A percentile compares a stretch with the other conserved stretches of the same genome.
phyloP scores from a whole-genome alignment of 2,797 vertebrate species.

The Anisognathus igniventris region DNA sequence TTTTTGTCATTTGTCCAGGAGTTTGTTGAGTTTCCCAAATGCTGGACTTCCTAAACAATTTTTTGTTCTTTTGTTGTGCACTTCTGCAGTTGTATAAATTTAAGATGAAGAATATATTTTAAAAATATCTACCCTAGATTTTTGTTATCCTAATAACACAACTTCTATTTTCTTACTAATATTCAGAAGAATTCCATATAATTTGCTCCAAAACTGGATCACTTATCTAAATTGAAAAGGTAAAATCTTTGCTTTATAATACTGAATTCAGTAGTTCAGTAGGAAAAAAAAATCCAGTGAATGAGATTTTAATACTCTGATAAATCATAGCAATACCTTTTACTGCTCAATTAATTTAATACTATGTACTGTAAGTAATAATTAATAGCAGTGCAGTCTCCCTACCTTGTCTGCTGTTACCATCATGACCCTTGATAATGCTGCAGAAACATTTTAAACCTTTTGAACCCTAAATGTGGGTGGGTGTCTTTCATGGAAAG shows the following conservation, averaged over 20 bases:
- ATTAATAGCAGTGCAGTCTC: not conserved
- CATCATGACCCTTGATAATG: not conserved
- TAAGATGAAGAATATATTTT: not conserved
- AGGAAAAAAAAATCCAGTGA: not conserved
- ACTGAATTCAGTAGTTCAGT: not conserved
- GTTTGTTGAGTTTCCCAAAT: not conserved
- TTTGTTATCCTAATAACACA: not conserved
- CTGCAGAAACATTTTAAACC: not conserved
- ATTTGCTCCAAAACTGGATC: not conserved
- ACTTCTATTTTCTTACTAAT: not conserved
- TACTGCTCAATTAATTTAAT: conserved; percentile 28
- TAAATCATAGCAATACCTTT: conserved; percentile 23
- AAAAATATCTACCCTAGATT: not conserved
- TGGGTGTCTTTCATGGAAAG: not conserved
- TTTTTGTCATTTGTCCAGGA: not conserved
- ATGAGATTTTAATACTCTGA: conserved; percentile 29
- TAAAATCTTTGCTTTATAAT: not conserved
- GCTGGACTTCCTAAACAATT: not conserved
- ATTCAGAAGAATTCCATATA: not conserved
- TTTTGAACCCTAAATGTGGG: not conserved
- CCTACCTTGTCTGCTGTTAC: not conserved
- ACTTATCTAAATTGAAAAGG: not conserved
- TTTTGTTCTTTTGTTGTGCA: not conserved
- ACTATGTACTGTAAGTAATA: not conserved
- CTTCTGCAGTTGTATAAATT: not conserved